Evolutionary conservation across 2,888 invertebrate genomes (phyloP).

Genomic region (Gandaritis pyraliata): DNA sequence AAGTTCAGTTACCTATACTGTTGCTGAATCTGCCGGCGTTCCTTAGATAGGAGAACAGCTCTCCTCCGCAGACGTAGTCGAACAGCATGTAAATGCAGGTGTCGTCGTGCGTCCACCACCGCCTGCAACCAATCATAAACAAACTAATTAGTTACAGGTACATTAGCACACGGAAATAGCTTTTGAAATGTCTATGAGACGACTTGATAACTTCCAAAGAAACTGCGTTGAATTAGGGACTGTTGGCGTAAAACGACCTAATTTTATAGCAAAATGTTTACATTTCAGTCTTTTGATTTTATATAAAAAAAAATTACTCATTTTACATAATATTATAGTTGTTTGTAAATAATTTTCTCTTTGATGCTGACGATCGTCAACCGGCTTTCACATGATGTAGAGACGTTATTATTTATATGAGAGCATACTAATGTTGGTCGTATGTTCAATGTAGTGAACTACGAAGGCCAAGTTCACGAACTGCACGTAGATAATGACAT

Average conservation of each 20-base stretch:
- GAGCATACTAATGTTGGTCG: constrained; percentile 10
- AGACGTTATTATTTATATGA: constrained; percentile 22
- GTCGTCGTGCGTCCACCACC: constrained; percentile 96
- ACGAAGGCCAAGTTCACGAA: constrained; percentile 44
- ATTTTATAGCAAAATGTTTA: constrained; percentile 23
- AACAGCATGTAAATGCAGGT: constrained; percentile 98
- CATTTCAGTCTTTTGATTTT: constrained; percentile 17
- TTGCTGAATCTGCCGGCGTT: constrained; percentile 96
- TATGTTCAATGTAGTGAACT: constrained; percentile 32
- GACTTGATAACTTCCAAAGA: constrained; percentile 8
- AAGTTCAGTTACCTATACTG: constrained; percentile 81
- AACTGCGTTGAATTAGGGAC: constrained; percentile 6
- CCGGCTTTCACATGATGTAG: constrained; percentile 25
- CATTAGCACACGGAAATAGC: constrained; percentile 23
- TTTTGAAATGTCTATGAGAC: constrained; percentile 22
- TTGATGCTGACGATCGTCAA: constrained; percentile 24
- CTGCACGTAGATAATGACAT: constrained; percentile 40
- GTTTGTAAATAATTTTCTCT: constrained; percentile 23
- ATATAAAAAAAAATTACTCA: constrained; percentile 9
- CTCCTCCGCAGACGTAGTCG: constrained; percentile 98
- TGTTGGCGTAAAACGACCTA: constrained; percentile 16
- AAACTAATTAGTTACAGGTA: constrained; percentile 14
- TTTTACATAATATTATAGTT: constrained; percentile 15
- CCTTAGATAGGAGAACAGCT: constrained; percentile 97
- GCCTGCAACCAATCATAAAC: constrained; percentile 81